A percentile compares a stretch with the other conserved stretches of the same genome.
phyloP scores from a whole-genome alignment of 2,888 invertebrate species.

The Lutraria lutraria region DNA sequence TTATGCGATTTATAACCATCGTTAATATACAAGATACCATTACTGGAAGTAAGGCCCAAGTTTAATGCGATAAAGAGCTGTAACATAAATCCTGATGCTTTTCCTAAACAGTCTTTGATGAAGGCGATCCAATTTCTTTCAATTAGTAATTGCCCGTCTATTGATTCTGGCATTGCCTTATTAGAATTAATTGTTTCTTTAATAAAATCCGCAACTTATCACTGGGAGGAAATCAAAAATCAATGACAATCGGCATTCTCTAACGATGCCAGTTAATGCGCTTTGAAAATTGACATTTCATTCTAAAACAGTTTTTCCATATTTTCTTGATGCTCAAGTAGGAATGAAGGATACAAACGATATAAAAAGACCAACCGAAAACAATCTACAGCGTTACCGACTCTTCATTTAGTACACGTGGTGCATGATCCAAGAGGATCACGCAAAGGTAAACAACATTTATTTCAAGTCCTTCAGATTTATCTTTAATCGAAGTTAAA shows the following conservation, averaged over 20 bases:
- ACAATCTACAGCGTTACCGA: too few species aligned
- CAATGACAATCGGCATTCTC: not conserved
- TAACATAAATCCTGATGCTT: not conserved
- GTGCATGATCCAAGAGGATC: too few species aligned
- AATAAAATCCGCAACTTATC: not conserved
- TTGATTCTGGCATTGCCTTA: not conserved
- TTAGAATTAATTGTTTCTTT: slow-evolving; percentile 2
- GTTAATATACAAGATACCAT: not conserved
- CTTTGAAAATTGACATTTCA: slow-evolving; percentile 7
- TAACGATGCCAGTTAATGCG: slow-evolving; percentile 9
- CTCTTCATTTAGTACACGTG: too few species aligned
- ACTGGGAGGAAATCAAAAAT: not conserved
- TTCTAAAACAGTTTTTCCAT: not conserved
- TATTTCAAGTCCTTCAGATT: too few species aligned
- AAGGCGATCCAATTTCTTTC: not conserved
- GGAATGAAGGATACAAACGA: too few species aligned
- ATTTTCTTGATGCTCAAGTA: not conserved
- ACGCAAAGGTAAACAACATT: too few species aligned
- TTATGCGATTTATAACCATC: not conserved
- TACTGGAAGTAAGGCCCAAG: not conserved
- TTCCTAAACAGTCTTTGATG: not conserved
- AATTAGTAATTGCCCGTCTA: slow-evolving; percentile 10
- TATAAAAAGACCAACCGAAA: too few species aligned
- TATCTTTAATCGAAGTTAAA: too few species aligned
- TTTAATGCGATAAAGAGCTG: slow-evolving; percentile 1